Evolutionary conservation across 1,140 invertebrate species (phyloP).

Genomic region (Doryteuthis pealeii): DNA sequence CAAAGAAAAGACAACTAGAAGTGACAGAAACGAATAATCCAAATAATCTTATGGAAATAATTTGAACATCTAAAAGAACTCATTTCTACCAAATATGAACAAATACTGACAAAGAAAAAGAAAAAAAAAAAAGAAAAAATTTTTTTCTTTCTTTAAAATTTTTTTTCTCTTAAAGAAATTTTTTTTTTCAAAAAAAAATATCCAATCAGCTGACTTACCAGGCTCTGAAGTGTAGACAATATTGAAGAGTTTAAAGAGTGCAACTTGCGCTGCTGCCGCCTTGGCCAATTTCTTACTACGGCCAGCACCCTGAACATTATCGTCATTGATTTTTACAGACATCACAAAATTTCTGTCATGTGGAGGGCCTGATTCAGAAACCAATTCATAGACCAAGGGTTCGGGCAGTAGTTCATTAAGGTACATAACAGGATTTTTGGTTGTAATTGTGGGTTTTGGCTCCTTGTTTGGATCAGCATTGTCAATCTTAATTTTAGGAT

Average conservation of each 20-base stretch:
- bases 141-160: too few species aligned
- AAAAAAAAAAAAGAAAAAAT: too few species aligned
- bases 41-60: too few species aligned
- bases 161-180: too few species aligned
- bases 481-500: constrained; percentile 2
- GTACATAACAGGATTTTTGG: constrained; percentile 79
- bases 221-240: constrained; percentile 36
- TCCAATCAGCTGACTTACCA: background rate
- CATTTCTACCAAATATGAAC: too few species aligned
- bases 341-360: constrained; percentile 75
- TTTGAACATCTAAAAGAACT: too few species aligned
- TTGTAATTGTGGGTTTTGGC: constrained; percentile 39
- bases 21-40: too few species aligned
- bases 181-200: too few species aligned
- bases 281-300: constrained; percentile 86
- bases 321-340: constrained; percentile 74
- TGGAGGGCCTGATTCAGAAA: constrained; percentile 70
- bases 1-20: too few species aligned
- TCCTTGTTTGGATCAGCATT: background rate
- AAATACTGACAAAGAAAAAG: too few species aligned
- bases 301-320: constrained; percentile 77
- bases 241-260: constrained; percentile 70
- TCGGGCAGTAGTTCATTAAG: constrained; percentile 79
- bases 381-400: constrained; percentile 73
- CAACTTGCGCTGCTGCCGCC: constrained; percentile 78